Conservation (phyloP, 2,888 invertebrate species). For the Fabriciana adippe region DNA sequence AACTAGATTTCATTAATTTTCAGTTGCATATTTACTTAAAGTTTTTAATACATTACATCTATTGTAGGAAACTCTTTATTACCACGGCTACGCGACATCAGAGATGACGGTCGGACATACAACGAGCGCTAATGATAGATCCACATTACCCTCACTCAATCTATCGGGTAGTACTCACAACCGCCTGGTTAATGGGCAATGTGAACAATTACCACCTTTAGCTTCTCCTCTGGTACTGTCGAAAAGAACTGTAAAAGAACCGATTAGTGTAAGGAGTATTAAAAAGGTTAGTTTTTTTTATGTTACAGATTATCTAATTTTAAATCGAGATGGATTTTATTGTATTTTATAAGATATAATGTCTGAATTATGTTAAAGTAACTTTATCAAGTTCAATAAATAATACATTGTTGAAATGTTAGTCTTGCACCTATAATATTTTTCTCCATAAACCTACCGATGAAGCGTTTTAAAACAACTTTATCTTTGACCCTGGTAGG, state of each 20-base stretch:
- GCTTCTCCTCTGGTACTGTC: constrained; percentile 72
- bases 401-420: too few species aligned
- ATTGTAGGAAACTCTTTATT: constrained; percentile 74
- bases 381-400: too few species aligned
- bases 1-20: too few species aligned
- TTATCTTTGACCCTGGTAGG: constrained; percentile 8
- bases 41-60: too few species aligned
- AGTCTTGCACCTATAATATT: too few species aligned
- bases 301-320: too few species aligned
- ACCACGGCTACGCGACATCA: constrained; percentile 73
- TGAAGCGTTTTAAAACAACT: neutral
- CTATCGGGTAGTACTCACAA: constrained; percentile 65
- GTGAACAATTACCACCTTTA: constrained; percentile 71
- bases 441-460: neutral
- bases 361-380: too few species aligned
- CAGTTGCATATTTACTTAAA: too few species aligned
- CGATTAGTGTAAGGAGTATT: constrained; percentile 53
- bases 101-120: constrained; percentile 67
- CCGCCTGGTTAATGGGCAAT: constrained; percentile 63
- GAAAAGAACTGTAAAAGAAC: constrained; percentile 61
- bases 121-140: constrained; percentile 67
- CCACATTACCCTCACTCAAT: constrained; percentile 68
- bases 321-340: too few species aligned
- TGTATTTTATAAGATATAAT: too few species aligned
- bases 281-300: constrained; percentile 55